A percentile compares a stretch with the other conserved stretches of the same genome.
Evolutionary conservation across 1,140 invertebrate species (phyloP).

Genomic region (Daktulosphaira vitifoliae): DNA sequence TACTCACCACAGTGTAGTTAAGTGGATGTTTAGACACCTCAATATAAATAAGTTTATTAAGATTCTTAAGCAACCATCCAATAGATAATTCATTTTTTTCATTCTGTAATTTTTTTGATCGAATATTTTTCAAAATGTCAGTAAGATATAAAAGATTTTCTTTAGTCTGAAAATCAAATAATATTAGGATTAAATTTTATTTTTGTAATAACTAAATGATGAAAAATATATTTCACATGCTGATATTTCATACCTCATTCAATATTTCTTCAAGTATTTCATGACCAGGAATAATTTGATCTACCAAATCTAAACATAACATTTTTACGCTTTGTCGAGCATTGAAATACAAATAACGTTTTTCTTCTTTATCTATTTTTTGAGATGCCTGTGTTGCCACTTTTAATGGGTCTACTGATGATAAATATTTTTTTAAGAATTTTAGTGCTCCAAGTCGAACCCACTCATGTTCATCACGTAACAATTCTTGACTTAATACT

Average conservation of each 20-base stretch:
- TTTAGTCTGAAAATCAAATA: slow-evolving; percentile 44
- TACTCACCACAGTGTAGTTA: slow-evolving; percentile 50
- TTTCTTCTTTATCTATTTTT: slow-evolving; percentile 14
- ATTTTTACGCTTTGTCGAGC: slow-evolving; percentile 33
- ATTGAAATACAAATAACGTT: slow-evolving; percentile 13
- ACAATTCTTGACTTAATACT: slow-evolving; percentile 47
- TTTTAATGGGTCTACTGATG: slow-evolving; percentile 52
- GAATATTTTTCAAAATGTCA: slow-evolving; percentile 45
- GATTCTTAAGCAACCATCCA: slow-evolving; percentile 58
- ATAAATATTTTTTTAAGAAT: slow-evolving; percentile 62
- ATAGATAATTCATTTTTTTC: slow-evolving; percentile 44
- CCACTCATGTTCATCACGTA: slow-evolving; percentile 58
- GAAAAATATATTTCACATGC: neutral
- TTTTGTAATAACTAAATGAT: too few relatives aligned
- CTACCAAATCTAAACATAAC: slow-evolving; percentile 38
- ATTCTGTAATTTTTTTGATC: slow-evolving; percentile 38
- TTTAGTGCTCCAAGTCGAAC: slow-evolving; percentile 66
- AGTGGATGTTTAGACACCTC: slow-evolving; percentile 56
- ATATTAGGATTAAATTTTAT: neutral
- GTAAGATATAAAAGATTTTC: slow-evolving; percentile 65
- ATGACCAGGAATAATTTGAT: slow-evolving; percentile 44
- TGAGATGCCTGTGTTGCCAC: slow-evolving; percentile 42
- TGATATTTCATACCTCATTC: slow-evolving; percentile 34
- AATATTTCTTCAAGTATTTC: slow-evolving; percentile 44
- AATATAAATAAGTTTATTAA: slow-evolving; percentile 60